These are phyloP conservation scores for Aptenodytes patagonicus DNA, from an alignment of 2,113 vertebrate species.

Conservation along the genomic window DNA sequence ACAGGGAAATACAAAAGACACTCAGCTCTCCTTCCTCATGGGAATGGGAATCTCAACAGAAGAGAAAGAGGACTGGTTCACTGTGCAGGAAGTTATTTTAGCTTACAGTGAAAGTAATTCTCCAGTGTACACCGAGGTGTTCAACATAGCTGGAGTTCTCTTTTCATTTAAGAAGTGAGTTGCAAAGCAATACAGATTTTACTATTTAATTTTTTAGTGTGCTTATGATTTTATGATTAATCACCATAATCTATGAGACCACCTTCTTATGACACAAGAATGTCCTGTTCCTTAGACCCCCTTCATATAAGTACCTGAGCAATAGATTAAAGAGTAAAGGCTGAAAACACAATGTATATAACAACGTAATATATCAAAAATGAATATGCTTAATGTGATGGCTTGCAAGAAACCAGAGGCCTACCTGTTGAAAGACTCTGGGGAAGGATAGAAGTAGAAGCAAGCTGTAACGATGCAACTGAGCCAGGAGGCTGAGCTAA, in stretches of 20 bases:
- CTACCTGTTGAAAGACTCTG: neutral
- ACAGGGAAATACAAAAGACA: constrained; percentile 20
- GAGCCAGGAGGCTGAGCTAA: neutral
- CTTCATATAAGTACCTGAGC: neutral
- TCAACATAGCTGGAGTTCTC: neutral
- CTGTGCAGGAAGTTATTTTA: constrained; percentile 27
- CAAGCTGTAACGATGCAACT: neutral
- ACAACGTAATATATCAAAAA: neutral
- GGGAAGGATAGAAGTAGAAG: neutral
- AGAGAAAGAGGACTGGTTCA: neutral
- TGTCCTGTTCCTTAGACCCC: neutral
- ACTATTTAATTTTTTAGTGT: neutral
- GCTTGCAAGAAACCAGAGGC: neutral
- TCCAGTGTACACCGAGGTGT: neutral
- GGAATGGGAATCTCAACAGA: constrained; percentile 37
- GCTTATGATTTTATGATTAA: neutral
- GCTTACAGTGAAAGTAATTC: neutral
- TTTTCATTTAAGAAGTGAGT: neutral
- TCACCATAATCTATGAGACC: neutral
- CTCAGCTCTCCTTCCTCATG: constrained; percentile 43
- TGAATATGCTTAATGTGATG: neutral
- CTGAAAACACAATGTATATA: neutral
- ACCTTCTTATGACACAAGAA: neutral
- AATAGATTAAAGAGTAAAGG: neutral
- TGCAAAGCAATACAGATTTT: neutral